Evolutionary conservation across 2,888 invertebrate genomes (phyloP), one percentile per base, ranked within the genome.

Genomic region (Xestia rhomboidea): DNA sequence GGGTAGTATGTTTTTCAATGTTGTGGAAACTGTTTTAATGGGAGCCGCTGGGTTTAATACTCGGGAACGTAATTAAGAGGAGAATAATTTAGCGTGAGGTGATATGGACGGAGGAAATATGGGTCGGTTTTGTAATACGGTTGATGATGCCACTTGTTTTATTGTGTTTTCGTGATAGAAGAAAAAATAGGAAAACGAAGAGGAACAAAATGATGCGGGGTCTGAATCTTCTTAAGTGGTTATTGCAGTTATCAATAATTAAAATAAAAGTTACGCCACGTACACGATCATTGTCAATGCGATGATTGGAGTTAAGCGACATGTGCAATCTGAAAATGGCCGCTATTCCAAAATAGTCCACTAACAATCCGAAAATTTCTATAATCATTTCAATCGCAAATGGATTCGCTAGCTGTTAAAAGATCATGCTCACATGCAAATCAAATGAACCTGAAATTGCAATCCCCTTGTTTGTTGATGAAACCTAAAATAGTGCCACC

Each of bases 11-110:
- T 80, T 80, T 80, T 70, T 81, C 67, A 73, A 74, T 77, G 70
- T 64, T 38, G 69, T 66, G 57, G 60, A 66, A 78, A 73, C 82
- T 57, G 83, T 82, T 82, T 73, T 82, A 82, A 82, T 80, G 76
- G 38, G 27, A 38, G 15, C 49, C 34, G n/a, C 21, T 63, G 57
- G 57, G 54, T 38, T 75, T 82, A 68, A 69, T 71, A 51, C 67
- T n/a, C 77, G 69, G 41, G n/a, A 51, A 83, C 57, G 71, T 72
- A 71, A 79, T 82, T 83, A 79, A 54, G 51, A 11, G 38, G 41
- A 41, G 44, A 73, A 70, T 64, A 63, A 82, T 81, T 68, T 78
- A 70, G 41, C 60, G 11, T 5, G 18, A 38, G 51, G 44, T 71
- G 41, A 76, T 76, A 70, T 62, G 30, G 70, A 24, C 11, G 51